phyloP scores from a whole-genome alignment of 2,797 vertebrate species.

The Anabacerthia variegaticeps region DNA sequence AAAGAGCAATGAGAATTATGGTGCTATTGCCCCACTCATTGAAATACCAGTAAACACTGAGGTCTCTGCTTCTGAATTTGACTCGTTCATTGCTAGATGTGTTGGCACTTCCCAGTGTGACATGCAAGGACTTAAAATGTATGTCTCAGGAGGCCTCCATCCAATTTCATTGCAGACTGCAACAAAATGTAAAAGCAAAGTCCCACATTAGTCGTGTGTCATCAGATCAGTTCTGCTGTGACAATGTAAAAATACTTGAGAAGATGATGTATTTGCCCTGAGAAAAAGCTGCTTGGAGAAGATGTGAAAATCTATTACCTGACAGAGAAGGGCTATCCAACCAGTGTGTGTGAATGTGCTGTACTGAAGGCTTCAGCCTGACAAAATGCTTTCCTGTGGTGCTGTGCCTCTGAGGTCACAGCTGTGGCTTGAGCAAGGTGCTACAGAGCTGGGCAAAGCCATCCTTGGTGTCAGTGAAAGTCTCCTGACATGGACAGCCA shows the following conservation, averaged over 20 bases:
- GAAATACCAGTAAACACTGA: not conserved
- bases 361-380: not conserved
- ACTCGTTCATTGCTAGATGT: not conserved
- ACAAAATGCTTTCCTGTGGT: not conserved
- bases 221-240: not conserved
- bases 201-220: not conserved
- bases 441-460: not conserved
- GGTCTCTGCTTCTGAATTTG: not conserved
- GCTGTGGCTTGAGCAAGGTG: not conserved
- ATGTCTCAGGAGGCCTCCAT: not conserved
- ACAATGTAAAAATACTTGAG: not conserved
- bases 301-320: not conserved
- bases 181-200: not conserved
- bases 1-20: constrained; percentile 9
- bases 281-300: not conserved
- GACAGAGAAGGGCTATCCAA: not conserved
- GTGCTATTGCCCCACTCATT: not conserved
- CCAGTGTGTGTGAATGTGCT: not conserved
- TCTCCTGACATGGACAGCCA: not conserved
- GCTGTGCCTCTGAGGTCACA: not conserved
- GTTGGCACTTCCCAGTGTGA: not conserved
- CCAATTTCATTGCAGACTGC: not conserved
- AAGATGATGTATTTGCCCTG: not conserved
- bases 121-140: not conserved
- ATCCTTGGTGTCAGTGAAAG: not conserved